phyloP scores from a whole-genome alignment of 2,888 invertebrate genomes.

The Epinotia brunnichana region DNA sequence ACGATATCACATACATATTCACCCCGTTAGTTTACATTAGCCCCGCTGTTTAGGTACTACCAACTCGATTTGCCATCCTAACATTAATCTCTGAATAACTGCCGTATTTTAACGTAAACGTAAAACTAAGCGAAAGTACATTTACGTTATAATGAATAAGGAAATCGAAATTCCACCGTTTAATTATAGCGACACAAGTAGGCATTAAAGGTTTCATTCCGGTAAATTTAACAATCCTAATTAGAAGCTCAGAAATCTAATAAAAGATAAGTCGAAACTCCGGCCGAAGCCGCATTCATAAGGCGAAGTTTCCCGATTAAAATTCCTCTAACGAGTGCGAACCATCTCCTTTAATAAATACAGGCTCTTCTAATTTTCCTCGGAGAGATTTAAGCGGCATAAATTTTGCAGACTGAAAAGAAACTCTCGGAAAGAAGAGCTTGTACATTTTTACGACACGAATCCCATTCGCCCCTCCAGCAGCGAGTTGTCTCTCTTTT shows the following conservation, averaged over 20 bases:
- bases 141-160: slow-evolving; percentile 26
- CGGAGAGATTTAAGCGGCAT: slow-evolving; percentile 80
- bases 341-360: slow-evolving; percentile 81
- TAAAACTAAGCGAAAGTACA: slow-evolving; percentile 8
- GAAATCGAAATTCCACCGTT: slow-evolving; percentile 33
- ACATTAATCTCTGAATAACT: slow-evolving; percentile 15
- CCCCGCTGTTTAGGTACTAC: slow-evolving; percentile 24
- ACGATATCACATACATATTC: slow-evolving; percentile 62
- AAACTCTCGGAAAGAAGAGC: slow-evolving; percentile 80
- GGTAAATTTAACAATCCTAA: slow-evolving; percentile 74
- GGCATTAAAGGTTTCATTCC: slow-evolving; percentile 72
- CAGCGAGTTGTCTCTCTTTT: slow-evolving; percentile 82
- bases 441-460: slow-evolving; percentile 82
- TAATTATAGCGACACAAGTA: slow-evolving; percentile 55
- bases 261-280: slow-evolving; percentile 80
- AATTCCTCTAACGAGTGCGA: slow-evolving; percentile 81
- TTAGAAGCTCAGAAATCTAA: slow-evolving; percentile 76
- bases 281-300: slow-evolving; percentile 77
- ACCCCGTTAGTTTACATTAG: slow-evolving; percentile 35
- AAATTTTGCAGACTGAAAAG: slow-evolving; percentile 81
- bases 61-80: slow-evolving; percentile 22
- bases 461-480: slow-evolving; percentile 79
- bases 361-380: slow-evolving; percentile 80
- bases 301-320: slow-evolving; percentile 80
- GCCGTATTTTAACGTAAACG: neutral